Percentiles rank a stretch among this genome's conserved stretches.
Conservation (phyloP, 2,797 vertebrate species). For the Salmo trutta region DNA sequence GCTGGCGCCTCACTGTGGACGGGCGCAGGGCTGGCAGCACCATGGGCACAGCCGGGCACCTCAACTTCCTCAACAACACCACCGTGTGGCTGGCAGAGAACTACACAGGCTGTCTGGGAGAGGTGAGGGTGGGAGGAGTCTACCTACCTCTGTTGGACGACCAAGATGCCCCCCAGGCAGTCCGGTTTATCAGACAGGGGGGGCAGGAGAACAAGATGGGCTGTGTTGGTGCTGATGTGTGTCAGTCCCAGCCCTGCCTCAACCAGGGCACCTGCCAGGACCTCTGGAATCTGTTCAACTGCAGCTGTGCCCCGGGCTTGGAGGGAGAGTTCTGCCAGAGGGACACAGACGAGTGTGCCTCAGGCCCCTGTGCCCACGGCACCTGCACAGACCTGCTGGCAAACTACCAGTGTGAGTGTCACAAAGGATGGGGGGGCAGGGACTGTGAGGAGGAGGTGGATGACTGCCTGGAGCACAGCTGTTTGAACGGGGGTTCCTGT, state of each 20-base stretch:
- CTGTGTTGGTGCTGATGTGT: constrained; percentile 79
- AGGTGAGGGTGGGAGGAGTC: constrained; percentile 83
- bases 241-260: constrained; percentile 80
- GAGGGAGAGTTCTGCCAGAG: constrained; percentile 79
- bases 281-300: constrained; percentile 85
- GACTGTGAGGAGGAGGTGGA: constrained; percentile 84
- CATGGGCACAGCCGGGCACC: constrained; percentile 64
- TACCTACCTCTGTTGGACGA: constrained; percentile 79
- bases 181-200: constrained; percentile 65
- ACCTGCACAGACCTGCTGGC: constrained; percentile 79
- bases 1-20: constrained; percentile 83
- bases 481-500: constrained; percentile 81
- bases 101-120: constrained; percentile 89
- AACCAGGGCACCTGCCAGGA: constrained; percentile 84
- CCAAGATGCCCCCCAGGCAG: constrained; percentile 58
- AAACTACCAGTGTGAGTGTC: constrained; percentile 84
- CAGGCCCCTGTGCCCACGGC: constrained; percentile 82
- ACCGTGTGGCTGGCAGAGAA: constrained; percentile 80
- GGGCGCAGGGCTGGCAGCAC: constrained; percentile 60
- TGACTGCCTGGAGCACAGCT: constrained; percentile 80
- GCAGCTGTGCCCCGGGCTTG: constrained; percentile 83
- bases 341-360: constrained; percentile 80
- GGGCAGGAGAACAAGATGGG: constrained; percentile 63
- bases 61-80: constrained; percentile 83
- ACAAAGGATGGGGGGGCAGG: constrained; percentile 81